Evolutionary conservation across 2,113 vertebrate genomes (phyloP).

Genomic region (Actenoides hombroni): DNA sequence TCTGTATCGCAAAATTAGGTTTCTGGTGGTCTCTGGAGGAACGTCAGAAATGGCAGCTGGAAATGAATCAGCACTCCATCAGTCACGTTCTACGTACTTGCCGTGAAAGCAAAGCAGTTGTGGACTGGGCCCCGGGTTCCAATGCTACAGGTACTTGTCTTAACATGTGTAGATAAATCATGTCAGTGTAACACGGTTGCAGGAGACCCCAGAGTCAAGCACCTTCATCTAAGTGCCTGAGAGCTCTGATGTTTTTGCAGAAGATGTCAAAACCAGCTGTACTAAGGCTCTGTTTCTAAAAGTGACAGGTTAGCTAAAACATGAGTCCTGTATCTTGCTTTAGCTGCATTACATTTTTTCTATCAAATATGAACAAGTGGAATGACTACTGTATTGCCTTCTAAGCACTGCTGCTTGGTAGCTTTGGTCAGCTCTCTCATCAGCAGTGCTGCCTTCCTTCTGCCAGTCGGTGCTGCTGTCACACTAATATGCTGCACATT

Average conservation of each 20-base stretch:
- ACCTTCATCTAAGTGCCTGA: background rate
- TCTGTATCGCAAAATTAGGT: background rate
- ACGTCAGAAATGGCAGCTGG: background rate
- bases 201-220: background rate
- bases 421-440: background rate
- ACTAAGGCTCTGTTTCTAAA: background rate
- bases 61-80: background rate
- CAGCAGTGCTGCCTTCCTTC: background rate
- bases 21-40: background rate
- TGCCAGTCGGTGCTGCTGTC: background rate
- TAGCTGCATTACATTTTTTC: background rate
- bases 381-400: background rate
- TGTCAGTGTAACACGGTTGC: background rate
- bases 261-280: background rate
- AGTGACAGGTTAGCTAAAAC: background rate
- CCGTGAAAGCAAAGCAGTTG: background rate
- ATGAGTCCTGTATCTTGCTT: background rate
- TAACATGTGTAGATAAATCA: background rate
- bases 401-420: background rate
- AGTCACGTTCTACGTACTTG: background rate
- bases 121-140: background rate
- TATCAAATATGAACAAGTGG: background rate
- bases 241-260: background rate
- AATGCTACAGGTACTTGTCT: background rate
- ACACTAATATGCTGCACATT: background rate